Base-by-base conservation (phyloP, 2,113 vertebrate genomes). In the Malurus melanocephalus region DNA sequence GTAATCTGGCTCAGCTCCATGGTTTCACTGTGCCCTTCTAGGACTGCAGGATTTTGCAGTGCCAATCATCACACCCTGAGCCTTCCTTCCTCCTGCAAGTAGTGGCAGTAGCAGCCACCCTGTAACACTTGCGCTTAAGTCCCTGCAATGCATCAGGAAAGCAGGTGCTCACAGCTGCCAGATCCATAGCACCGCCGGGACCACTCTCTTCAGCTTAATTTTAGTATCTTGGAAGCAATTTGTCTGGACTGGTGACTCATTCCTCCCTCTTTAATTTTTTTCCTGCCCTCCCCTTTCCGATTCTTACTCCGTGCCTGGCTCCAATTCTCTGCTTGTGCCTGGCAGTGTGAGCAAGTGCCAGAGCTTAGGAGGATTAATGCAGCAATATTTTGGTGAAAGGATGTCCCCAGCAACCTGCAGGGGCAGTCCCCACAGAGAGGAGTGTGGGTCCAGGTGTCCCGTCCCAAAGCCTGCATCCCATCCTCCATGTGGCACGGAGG, bases 211-310 rank as follows among this genome's bases (percentile, higher is more conserved):
- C 85, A 26, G 85, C 69, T 95, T 96, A 93, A 94, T 95, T 96
- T 94, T 94, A 94, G 75, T 81, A 85, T 90, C 90, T 93, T 60
- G n/a, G 79, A 94, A 83, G 93, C 92, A 92, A 92, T 96, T 95
- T 91, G 73, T 95, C 95, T 94, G 88, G 87, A 64, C 68, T 65
- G 89, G 83, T 96, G 96, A 96, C 94, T 96, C 96, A 96, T 94
- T 83, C 93, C 60, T 94, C 1, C 68, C 56, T 79, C 76, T 78
- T 80, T 59, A 42, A 61, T 32, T 65, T 76, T 28, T 8, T 19
- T 8, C 49, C 28, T 24, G 11, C 80, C 84, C 87, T 40, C 75
- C 88, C 62, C 56, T 62, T 76, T 87, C 61, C 85, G 71, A 67
- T 87, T 95, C 86, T 88, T 13, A 0, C 40, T 38, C 38, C 38